Base-by-base conservation (phyloP, 64 coral and sea anemone species). In the Pocillopora damicornis region DNA sequence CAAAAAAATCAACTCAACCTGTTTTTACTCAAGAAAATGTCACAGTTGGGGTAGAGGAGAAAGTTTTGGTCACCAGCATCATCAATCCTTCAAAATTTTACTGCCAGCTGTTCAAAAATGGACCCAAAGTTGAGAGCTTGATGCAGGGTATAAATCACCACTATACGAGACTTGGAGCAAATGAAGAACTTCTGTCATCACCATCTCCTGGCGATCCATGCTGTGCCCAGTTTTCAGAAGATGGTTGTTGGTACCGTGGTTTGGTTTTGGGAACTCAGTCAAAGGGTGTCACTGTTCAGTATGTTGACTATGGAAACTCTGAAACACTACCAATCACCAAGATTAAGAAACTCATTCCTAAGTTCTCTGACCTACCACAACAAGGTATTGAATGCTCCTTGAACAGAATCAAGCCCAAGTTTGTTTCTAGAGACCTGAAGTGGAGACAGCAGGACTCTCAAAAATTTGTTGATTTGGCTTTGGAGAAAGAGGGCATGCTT, bases 241-340 rank as follows among this genome's bases (percentile, higher is more conserved):
- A 98, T 59, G 64, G 90, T 25, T 92, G 92, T 51, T 98, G 96
- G 96, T 98, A 98, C 37, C 81, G 96, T 76, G 96, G 93, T 80
- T n/a, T 92, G 20, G 90, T 90, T 4, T 75, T 66, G 2, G 79
- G 88, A 37, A 81, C 92, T 58, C 22, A 23, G 20, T 13, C 9
- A 1, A 73, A 79, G 12, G 90, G 90, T 58, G 78, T 98, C 6
- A 74, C 86, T 84, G 93, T 98, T 20, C 79, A 88, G 87, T 98
- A 92, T 93, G 82, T 98, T 63, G 96, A 98, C 75, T 98, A 98
- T 90, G 96, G 96, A 1, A 98, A 98, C 73, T 90, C 83, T 76
- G 96, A 98, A 63, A 73, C 58, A 11, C 25, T 98, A 30, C 83
- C 90, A 58, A 75, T 86, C 12, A 91, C 61, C 36, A 90, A 81